Evolutionary conservation across 2,888 invertebrate genomes (phyloP), one percentile per base, ranked within the genome.

Genomic region (Neoascia interrupta): DNA sequence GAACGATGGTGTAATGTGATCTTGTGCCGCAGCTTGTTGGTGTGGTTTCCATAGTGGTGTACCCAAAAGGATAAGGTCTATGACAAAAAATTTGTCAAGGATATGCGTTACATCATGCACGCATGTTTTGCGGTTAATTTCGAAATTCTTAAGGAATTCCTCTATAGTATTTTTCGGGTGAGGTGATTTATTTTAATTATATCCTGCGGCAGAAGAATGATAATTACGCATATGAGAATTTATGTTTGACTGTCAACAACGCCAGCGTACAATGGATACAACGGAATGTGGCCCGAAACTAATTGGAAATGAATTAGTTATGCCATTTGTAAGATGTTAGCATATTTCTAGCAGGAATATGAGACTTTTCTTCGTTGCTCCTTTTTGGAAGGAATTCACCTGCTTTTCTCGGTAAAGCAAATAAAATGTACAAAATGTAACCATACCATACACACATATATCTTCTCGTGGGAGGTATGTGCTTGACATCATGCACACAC

Each of bases 291-390:
- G 23, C 63, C 69, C 19, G 34, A 69, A 72, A 76, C 76, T 76
- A 76, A 76, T 76, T 76, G 76, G 72, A 76, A 76, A 76, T 76
- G 72, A 76, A 76, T 76, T 76, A 76, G 76, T 76, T 76, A 76
- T 76, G 76, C 76, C 72, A 66, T 76, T 76, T 76, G 76, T 76
- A 72, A 76, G 64, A 76, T 76, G 76, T 64, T 72, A 72, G 60
- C 76, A 76, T 56, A 61, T 76, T 68, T 51, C 51, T 68, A 34
- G n/a, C n/a, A n/a, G 26, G 47, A 54, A 56, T 74, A 68, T 31
- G 39, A 54, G 74, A 41, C 36, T 73, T 64, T 31, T 3, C 19
- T 47, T 34, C 10, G 21, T 1, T 39, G 0, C 5, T 47, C 10
- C n/a, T 39, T 31, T n/a, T 8, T 54, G 36, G 18, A 31, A 19